These are phyloP conservation scores for Paragorgia papillata DNA, from an alignment of 92 coral and sea anemone species.

Conservation along the genomic window DNA sequence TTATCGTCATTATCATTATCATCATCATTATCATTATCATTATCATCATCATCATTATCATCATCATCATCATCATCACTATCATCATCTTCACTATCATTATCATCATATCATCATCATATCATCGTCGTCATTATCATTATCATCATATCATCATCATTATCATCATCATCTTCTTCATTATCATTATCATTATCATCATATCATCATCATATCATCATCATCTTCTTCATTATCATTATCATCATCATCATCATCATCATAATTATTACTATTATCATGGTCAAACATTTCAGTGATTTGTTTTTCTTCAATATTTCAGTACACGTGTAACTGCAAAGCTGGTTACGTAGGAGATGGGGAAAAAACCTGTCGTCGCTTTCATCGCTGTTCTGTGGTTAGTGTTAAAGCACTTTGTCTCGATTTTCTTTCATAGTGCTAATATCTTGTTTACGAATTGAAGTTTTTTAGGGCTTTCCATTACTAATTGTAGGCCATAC, in stretches of 20 bases:
- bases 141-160: constrained; percentile 19
- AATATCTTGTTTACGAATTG: too few relatives aligned
- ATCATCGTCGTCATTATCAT: constrained; percentile 11
- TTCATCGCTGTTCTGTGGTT: constrained; percentile 74
- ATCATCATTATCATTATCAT: not conserved
- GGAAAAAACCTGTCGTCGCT: constrained; percentile 46
- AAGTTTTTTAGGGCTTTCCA: too few relatives aligned
- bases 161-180: constrained; percentile 1
- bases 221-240: not conserved
- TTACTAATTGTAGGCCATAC: too few relatives aligned
- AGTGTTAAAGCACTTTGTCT: constrained; percentile 1
- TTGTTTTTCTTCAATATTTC: not conserved
- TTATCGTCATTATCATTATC: too few relatives aligned
- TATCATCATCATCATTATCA: constrained; percentile 16
- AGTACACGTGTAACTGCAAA: constrained; percentile 74
- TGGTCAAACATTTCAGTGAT: not conserved
- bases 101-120: constrained; percentile 16
- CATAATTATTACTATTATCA: too few relatives aligned
- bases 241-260: not conserved
- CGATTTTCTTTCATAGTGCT: too few relatives aligned
- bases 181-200: not conserved
- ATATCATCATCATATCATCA: constrained; percentile 9
- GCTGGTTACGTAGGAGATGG: constrained; percentile 83
- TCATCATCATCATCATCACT: constrained; percentile 6
- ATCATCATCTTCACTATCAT: not conserved